Percentiles rank a stretch among this genome's conserved stretches.
Evolutionary conservation across 92 coral and sea anemone species (phyloP).

Genomic region (Blastomussa wellsi): DNA sequence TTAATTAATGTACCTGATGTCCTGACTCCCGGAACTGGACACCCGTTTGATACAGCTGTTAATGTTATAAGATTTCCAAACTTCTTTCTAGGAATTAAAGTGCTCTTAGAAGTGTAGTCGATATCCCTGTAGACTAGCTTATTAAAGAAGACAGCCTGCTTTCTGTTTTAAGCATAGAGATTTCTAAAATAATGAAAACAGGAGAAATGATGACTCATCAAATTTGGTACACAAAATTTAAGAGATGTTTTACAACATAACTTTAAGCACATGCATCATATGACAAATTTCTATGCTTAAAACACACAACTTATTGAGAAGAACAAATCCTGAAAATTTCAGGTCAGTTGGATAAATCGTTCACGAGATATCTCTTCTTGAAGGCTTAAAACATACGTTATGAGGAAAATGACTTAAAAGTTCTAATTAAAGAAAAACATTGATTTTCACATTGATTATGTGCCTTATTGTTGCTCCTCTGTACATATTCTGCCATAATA

Average conservation of each 20-base stretch:
- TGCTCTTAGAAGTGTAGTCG: too few species aligned
- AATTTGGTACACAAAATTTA: too few species aligned
- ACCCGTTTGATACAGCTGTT: too few species aligned
- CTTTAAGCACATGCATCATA: too few species aligned
- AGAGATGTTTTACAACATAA: too few species aligned
- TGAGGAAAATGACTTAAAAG: slow-evolving; percentile 47
- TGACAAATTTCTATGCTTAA: slow-evolving; percentile 32
- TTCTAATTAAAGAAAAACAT: slow-evolving; percentile 3
- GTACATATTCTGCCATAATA: slow-evolving; percentile 1
- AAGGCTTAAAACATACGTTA: slow-evolving; percentile 22
- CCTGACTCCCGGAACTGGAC: too few species aligned
- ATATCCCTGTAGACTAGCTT: too few species aligned
- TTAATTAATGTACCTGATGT: too few species aligned
- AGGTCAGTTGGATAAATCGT: slow-evolving; percentile 37
- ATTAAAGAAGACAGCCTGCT: slow-evolving; percentile 26
- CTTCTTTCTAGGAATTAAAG: too few species aligned
- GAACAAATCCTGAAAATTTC: slow-evolving; percentile 53
- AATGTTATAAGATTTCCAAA: too few species aligned
- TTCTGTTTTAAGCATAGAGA: slow-evolving; percentile 42
- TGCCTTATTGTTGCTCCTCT: neutral
- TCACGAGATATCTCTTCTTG: slow-evolving; percentile 51
- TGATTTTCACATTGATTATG: neutral
- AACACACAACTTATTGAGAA: slow-evolving; percentile 38
- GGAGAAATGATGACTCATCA: too few species aligned
- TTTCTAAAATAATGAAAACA: too few species aligned